Percentiles rank a stretch among this genome's conserved stretches.
These are phyloP conservation scores for Odontamblyopus lacepedii DNA, from an alignment of 2,797 vertebrate genomes.

Conservation along the genomic window DNA sequence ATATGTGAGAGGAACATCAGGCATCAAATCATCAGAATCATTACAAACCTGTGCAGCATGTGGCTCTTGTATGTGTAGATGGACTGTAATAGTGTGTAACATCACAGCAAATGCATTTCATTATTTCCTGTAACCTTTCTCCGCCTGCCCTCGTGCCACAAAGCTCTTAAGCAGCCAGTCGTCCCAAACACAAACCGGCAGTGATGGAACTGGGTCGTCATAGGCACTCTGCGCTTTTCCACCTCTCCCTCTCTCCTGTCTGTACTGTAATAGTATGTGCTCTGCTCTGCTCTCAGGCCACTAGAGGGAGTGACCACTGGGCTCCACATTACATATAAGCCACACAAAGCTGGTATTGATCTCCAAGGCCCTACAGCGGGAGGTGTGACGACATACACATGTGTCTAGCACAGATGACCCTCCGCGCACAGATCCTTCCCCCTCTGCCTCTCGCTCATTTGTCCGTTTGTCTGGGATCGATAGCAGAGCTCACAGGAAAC, in stretches of 20 bases:
- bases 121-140: constrained; percentile 39
- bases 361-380: constrained; percentile 26
- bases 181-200: constrained; percentile 78
- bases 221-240: constrained; percentile 38
- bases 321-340: constrained; percentile 31
- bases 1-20: constrained; percentile 15
- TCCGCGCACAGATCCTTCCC: constrained; percentile 31
- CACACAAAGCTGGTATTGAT: constrained; percentile 67
- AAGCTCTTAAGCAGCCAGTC: constrained; percentile 71
- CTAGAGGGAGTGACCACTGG: constrained; percentile 63
- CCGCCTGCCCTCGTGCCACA: constrained; percentile 60
- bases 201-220: constrained; percentile 85
- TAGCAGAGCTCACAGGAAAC: constrained; percentile 33
- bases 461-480: constrained; percentile 60
- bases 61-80: neutral
- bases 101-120: constrained; percentile 34
- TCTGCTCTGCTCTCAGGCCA: constrained; percentile 40
- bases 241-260: constrained; percentile 37
- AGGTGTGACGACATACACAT: constrained; percentile 25
- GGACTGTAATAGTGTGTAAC: constrained; percentile 20
- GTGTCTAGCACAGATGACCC: constrained; percentile 48
- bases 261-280: constrained; percentile 23
- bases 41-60: neutral
- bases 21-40: constrained; percentile 15
- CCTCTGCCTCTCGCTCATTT: constrained; percentile 25